Base-by-base conservation (phyloP, 2,113 vertebrate species). In the Cyphomyrus discorhynchus region DNA sequence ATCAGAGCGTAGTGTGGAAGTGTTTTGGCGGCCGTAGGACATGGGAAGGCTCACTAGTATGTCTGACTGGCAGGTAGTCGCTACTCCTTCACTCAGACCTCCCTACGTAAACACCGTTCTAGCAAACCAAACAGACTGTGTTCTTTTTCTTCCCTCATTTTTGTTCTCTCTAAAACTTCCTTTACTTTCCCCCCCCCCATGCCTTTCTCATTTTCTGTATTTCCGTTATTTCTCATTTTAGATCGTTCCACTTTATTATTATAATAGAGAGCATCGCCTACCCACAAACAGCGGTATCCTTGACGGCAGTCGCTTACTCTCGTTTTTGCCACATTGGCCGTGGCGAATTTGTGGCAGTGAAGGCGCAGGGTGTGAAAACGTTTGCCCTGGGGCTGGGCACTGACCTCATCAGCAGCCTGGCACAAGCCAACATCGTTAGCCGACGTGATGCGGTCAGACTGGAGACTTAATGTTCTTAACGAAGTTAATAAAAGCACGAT, bases 401-500 rank as follows among this genome's bases (percentile, higher is more conserved):
- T 45, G 58, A 88, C 42, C 3, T 47, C 45, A 56, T 74, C 42
- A 5, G 11, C 45, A 13, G 24, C 24, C 45, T 62, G 24, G n/a
- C n/a, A 47, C 13, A 70, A 50, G 84, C 88, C 35, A 21, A 83
- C 53, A 53, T 45, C 56, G 46, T 47, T n/a, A 17, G 24, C 24
- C 2, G 5, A 13, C 62, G 3, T 42, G 10, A 35, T 10, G 5
- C 9, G 35, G 27, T 24, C 52, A 42, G 7, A n/a, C n/a, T 53
- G 47, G 10, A 53, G 13, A 86, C 19, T 50, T n/a, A 53, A 50
- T 39, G 49, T 86, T 50, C 74, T 80, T 24, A 47, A 84, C 80
- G 45, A 84, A 84, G 82, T 84, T 84, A 84, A 84, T 66, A 88
- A 45, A 66, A 58, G 35, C 56, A 47, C 2, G 27, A 89, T 83